phyloP scores from a whole-genome alignment of 1,140 invertebrate species.

The Agraylea sexmaculata region DNA sequence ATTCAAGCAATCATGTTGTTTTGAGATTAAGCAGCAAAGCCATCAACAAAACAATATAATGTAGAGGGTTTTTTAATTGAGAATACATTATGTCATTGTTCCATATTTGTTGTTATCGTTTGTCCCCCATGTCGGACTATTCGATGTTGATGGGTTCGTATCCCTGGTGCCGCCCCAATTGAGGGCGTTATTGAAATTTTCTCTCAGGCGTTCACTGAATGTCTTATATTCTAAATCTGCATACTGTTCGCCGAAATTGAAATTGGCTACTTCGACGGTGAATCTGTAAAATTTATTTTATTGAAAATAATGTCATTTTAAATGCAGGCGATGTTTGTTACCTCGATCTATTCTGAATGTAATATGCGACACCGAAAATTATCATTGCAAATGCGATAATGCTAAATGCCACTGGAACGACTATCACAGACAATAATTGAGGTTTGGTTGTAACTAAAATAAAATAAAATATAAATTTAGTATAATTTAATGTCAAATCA shows the following conservation, averaged over 20 bases:
- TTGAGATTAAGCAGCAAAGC: too few relatives aligned
- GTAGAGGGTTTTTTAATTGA: too few relatives aligned
- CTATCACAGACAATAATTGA: slow-evolving; percentile 70
- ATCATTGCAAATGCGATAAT: slow-evolving; percentile 66
- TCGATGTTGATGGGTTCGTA: slow-evolving; percentile 19
- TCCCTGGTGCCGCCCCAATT: slow-evolving; percentile 34
- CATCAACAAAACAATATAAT: too few relatives aligned
- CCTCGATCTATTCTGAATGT: slow-evolving; percentile 63
- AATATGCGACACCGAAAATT: slow-evolving; percentile 75
- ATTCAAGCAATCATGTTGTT: too few relatives aligned
- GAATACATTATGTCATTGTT: slow-evolving; percentile 37
- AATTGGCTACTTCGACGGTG: slow-evolving; percentile 74
- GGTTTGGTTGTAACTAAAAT: slow-evolving; percentile 57
- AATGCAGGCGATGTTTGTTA: slow-evolving; percentile 24
- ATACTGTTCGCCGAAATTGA: slow-evolving; percentile 69
- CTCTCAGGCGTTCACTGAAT: slow-evolving; percentile 63
- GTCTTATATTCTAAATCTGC: slow-evolving; percentile 75
- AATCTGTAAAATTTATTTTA: slow-evolving; percentile 42
- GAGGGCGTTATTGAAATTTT: slow-evolving; percentile 58
- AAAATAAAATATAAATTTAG: slow-evolving; percentile 5
- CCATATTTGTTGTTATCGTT: slow-evolving; percentile 34
- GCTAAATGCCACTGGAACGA: slow-evolving; percentile 69
- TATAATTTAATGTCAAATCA: neutral
- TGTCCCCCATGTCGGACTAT: slow-evolving; percentile 19
- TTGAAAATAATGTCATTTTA: slow-evolving; percentile 5